A percentile compares a stretch with the other conserved stretches of the same genome.
These are phyloP conservation scores for Phyllostomus hastatus DNA, from an alignment of 2,113 vertebrate genomes.

Conservation along the genomic window DNA sequence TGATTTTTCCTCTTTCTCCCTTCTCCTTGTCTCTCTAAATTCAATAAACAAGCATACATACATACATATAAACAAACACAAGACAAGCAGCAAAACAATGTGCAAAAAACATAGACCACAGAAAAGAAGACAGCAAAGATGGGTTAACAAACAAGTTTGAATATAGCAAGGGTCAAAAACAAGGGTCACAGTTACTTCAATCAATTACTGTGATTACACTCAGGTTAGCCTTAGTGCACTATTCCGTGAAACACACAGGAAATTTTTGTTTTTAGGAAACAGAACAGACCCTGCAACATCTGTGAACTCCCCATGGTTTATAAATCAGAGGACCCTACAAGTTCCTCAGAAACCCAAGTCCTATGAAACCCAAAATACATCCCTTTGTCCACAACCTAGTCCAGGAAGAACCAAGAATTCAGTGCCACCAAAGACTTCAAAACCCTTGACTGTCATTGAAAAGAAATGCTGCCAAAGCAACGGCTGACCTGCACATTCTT, in stretches of 20 bases:
- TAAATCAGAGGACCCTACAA: background rate
- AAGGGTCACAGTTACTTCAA: background rate
- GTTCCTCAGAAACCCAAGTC: background rate
- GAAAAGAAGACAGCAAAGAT: background rate
- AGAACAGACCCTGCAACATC: background rate
- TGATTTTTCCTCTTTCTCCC: too few species aligned
- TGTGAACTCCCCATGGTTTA: background rate
- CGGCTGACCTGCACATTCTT: background rate
- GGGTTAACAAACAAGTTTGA: background rate
- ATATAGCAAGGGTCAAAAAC: background rate
- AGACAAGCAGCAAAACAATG: background rate
- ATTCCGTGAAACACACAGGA: background rate
- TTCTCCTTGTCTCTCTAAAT: too few species aligned
- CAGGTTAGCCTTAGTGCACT: background rate
- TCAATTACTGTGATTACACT: background rate
- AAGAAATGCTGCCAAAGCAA: background rate
- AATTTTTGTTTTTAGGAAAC: background rate
- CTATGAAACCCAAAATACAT: background rate
- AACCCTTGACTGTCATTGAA: background rate
- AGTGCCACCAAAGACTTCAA: background rate
- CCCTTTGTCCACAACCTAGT: background rate
- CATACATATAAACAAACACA: too few species aligned
- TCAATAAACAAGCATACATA: too few species aligned
- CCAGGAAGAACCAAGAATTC: background rate
- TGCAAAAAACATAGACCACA: background rate